Percentiles rank a stretch among this genome's conserved stretches.
Conservation (phyloP, 2,113 vertebrate species). For the Merops nubicus region DNA sequence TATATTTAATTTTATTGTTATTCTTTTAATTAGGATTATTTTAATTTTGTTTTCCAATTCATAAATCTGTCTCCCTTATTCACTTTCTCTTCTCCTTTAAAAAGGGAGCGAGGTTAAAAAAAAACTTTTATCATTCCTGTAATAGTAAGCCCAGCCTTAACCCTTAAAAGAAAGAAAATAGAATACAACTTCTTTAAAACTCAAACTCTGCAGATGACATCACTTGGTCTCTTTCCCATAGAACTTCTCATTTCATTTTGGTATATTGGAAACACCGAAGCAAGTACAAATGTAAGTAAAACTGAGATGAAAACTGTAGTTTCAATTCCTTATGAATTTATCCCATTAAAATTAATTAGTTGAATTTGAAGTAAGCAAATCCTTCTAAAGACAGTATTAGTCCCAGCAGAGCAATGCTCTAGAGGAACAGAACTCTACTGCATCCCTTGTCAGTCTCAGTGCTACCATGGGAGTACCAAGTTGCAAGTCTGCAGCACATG, state of each 20-base stretch:
- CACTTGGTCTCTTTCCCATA: background rate
- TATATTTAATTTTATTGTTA: no score
- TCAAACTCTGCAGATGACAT: background rate
- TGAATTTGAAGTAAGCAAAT: conserved; percentile 17
- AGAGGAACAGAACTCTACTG: background rate
- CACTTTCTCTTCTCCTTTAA: no score
- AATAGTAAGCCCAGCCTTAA: no score
- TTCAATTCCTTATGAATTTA: background rate
- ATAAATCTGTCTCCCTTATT: no score
- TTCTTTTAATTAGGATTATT: no score
- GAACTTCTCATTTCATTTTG: background rate
- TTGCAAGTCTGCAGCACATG: rapidly evolving
- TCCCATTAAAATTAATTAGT: conserved; percentile 31
- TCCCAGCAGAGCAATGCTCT: conserved; percentile 5
- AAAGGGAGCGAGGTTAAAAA: no score
- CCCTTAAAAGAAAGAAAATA: background rate
- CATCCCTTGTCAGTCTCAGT: background rate
- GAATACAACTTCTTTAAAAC: background rate
- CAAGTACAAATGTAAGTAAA: background rate
- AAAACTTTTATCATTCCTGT: no score
- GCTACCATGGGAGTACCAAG: background rate
- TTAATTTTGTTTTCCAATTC: no score
- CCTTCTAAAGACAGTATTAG: background rate
- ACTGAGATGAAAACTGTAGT: background rate
- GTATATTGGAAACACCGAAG: background rate